Evolutionary conservation across 2,113 vertebrate species (phyloP).

Genomic region (Gopherus flavomarginatus): DNA sequence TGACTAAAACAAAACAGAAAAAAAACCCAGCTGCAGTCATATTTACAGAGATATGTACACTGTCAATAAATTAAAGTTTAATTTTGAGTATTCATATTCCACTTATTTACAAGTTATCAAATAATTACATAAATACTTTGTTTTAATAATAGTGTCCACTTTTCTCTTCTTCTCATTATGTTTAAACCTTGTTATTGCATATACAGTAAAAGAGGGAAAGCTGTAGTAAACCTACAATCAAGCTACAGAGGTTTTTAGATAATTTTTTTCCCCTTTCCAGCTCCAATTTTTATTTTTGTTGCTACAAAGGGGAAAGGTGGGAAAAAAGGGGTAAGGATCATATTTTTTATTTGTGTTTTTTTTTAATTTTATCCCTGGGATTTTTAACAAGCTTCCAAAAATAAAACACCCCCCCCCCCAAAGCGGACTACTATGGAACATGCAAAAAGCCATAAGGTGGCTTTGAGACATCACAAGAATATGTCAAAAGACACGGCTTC

Average conservation of each 20-base stretch:
- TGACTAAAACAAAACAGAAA: slow-evolving; percentile 76
- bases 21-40: slow-evolving; percentile 75
- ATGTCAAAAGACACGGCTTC: slow-evolving; percentile 76
- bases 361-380: slow-evolving; percentile 64
- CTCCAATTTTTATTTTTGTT: slow-evolving; percentile 48
- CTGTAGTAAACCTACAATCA: slow-evolving; percentile 59
- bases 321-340: background rate
- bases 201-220: slow-evolving; percentile 77
- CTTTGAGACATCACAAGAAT: slow-evolving; percentile 76
- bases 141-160: slow-evolving; percentile 90
- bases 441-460: slow-evolving; percentile 80
- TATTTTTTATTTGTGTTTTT: slow-evolving; percentile 30
- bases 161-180: slow-evolving; percentile 77
- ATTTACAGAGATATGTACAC: slow-evolving; percentile 96
- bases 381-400: slow-evolving; percentile 72
- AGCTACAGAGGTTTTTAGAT: slow-evolving; percentile 68
- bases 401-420: slow-evolving; percentile 23
- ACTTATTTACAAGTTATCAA: slow-evolving; percentile 99
- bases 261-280: slow-evolving; percentile 60
- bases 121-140: slow-evolving; percentile 99
- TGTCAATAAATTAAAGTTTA: slow-evolving; percentile 99
- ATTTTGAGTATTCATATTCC: slow-evolving; percentile 93
- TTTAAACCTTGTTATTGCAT: slow-evolving; percentile 91
- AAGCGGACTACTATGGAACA: slow-evolving; percentile 75
- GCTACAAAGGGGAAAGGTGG: slow-evolving; percentile 24